Conservation (phyloP, 2,113 vertebrate species). For the Oreotrochilus melanogaster region DNA sequence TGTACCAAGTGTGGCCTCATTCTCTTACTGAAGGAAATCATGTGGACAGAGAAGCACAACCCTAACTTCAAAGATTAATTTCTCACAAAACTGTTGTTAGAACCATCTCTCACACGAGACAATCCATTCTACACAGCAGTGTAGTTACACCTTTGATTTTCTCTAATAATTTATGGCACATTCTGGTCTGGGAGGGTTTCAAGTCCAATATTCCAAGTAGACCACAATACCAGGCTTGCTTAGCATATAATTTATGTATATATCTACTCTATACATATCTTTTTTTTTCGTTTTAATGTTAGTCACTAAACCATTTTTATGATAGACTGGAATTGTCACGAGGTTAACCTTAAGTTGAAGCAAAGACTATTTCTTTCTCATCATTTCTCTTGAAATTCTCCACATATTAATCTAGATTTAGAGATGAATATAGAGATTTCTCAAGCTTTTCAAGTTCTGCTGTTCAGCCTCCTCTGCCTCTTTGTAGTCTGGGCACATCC, state of each 20-base stretch:
- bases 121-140: not conserved
- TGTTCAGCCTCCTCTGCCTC: not conserved
- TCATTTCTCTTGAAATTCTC: not conserved
- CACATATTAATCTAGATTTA: not conserved
- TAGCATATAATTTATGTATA: not conserved
- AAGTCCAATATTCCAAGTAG: not conserved
- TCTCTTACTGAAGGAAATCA: not conserved
- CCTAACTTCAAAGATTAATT: not conserved
- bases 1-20: not conserved
- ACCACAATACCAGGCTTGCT: not conserved
- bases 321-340: not conserved
- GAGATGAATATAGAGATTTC: not conserved
- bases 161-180: accelerated
- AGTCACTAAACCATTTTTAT: not conserved
- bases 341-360: not conserved
- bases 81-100: not conserved
- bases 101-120: not conserved
- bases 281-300: not conserved
- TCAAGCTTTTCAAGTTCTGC: not conserved
- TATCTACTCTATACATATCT: not conserved
- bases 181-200: not conserved
- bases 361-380: not conserved
- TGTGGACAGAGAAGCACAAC: not conserved
- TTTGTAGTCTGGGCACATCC: not conserved
- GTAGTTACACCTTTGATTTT: not conserved